A percentile compares a stretch with the other conserved stretches of the same genome.
Evolutionary conservation across 2,888 invertebrate genomes (phyloP).

Genomic region (Catotricha subobsoleta): DNA sequence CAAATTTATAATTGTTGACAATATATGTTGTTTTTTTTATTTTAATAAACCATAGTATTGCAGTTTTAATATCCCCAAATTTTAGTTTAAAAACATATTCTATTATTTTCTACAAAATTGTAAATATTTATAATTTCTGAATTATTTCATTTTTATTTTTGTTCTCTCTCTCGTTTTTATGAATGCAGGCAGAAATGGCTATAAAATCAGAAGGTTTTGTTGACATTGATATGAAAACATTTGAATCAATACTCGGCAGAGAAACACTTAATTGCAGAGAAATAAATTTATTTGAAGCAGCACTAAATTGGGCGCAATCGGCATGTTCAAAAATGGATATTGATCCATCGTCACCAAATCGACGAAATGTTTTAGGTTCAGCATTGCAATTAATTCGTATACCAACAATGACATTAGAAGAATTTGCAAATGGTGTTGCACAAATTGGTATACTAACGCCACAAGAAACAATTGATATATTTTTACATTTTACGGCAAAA

Average conservation of each 20-base stretch:
- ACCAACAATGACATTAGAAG: conserved; percentile 84
- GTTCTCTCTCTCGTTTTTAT: background rate
- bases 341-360: conserved; percentile 63
- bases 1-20: conserved; percentile 6
- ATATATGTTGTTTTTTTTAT: conserved; percentile 15
- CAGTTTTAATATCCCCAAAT: conserved; percentile 32
- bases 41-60: conserved; percentile 33
- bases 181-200: conserved; percentile 71
- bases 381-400: conserved; percentile 78
- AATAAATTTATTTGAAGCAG: conserved; percentile 77
- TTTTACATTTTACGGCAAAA: conserved; percentile 83
- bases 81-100: conserved; percentile 1
- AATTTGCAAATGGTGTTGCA: conserved; percentile 88
- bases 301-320: conserved; percentile 80
- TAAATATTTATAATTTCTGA: conserved; percentile 15
- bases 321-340: conserved; percentile 74
- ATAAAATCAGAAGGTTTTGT: conserved; percentile 88
- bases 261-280: conserved; percentile 93
- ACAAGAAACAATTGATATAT: conserved; percentile 87
- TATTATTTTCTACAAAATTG: too few relatives aligned
- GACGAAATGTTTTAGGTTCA: conserved; percentile 52
- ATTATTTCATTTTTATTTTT: conserved; percentile 1
- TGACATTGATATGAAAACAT: conserved; percentile 84
- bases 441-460: conserved; percentile 75
- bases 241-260: conserved; percentile 76